Evolutionary conservation across 2,797 vertebrate species (phyloP).

Genomic region (Mycteria americana): DNA sequence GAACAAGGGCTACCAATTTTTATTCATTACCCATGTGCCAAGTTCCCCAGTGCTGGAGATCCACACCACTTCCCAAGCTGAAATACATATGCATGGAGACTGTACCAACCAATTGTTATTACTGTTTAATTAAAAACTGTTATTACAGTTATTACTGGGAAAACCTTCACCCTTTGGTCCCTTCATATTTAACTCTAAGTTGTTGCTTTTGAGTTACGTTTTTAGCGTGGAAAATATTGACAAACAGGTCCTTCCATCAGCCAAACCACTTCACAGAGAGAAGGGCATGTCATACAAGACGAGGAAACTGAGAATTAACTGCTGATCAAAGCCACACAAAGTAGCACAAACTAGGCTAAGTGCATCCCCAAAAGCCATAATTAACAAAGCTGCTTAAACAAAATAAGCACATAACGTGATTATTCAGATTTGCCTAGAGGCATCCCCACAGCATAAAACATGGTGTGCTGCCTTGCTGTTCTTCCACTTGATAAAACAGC

Average conservation of each 20-base stretch:
- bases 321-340: slow-evolving; percentile 39
- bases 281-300: neutral
- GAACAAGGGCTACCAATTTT: neutral
- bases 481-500: slow-evolving; percentile 1
- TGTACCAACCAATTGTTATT: neutral
- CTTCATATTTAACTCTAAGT: neutral
- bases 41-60: neutral
- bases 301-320: neutral
- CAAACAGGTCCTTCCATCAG: neutral
- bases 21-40: neutral
- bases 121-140: no score
- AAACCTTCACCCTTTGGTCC: neutral
- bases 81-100: neutral
- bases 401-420: neutral
- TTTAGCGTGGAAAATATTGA: neutral
- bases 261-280: neutral
- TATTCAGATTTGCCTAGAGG: slow-evolving; percentile 33
- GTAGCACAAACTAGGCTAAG: neutral
- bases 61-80: neutral
- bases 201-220: neutral
- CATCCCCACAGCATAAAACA: slow-evolving; percentile 31
- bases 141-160: neutral
- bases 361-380: neutral
- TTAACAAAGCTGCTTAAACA: neutral
- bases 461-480: neutral